Conservation (phyloP, 2,888 invertebrate species). For the Tolmerus cingulatus region DNA sequence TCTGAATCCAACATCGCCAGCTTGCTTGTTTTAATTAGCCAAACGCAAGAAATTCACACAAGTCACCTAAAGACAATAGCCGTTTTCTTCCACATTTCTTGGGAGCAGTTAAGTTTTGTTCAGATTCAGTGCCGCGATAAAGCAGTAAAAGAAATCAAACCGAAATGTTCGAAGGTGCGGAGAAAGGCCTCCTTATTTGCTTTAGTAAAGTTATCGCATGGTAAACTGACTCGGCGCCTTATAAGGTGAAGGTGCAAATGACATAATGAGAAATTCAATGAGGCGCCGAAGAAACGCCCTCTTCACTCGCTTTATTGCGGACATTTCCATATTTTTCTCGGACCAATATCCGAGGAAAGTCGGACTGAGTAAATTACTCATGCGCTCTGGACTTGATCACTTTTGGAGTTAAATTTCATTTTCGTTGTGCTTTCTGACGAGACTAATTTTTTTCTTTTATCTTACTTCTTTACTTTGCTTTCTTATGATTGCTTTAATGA, state of each 20-base stretch:
- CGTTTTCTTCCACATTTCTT: neutral
- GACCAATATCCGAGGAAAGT: conserved; percentile 9
- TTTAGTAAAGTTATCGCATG: neutral
- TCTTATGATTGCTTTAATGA: conserved; percentile 10
- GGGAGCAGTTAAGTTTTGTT: neutral
- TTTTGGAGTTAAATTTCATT: neutral
- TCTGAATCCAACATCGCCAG: neutral
- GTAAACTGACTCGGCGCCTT: neutral
- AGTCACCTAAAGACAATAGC: neutral
- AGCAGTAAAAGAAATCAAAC: conserved; percentile 15
- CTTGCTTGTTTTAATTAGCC: neutral
- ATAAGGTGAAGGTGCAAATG: conserved; percentile 28
- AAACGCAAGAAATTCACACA: conserved; percentile 18
- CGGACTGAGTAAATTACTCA: neutral
- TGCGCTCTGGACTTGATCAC: neutral
- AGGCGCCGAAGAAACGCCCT: neutral
- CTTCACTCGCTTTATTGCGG: neutral
- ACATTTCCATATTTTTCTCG: neutral
- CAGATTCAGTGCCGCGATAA: conserved; percentile 6
- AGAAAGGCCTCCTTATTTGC: conserved; percentile 6
- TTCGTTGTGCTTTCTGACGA: conserved; percentile 1
- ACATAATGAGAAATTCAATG: neutral
- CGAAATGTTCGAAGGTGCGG: neutral
- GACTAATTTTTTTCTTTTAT: neutral
- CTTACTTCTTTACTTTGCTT: neutral